phyloP scores from a whole-genome alignment of 2,113 vertebrate species.

The Chaetodon trifascialis region DNA sequence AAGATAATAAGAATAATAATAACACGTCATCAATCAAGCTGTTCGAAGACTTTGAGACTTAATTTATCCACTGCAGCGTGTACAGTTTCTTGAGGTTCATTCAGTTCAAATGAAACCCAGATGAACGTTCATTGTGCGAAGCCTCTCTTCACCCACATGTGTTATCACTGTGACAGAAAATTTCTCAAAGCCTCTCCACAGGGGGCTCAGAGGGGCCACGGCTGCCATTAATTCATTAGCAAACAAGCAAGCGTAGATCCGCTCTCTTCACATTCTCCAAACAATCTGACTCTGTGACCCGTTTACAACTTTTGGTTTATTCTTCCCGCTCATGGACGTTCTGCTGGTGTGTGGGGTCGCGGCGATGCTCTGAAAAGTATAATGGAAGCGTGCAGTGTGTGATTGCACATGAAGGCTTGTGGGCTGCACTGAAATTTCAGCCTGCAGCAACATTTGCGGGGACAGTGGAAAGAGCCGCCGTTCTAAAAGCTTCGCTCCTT shows the following conservation, averaged over 20 bases:
- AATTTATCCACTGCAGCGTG: neutral
- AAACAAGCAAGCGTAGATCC: conserved; percentile 17
- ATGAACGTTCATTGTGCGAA: neutral
- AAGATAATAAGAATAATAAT: neutral
- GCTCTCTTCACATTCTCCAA: conserved; percentile 6
- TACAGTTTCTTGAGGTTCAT: conserved; percentile 2
- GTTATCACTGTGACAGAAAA: conserved; percentile 23
- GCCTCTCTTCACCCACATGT: conserved; percentile 11
- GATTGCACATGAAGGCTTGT: neutral
- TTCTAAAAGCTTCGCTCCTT: neutral
- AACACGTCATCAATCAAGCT: neutral
- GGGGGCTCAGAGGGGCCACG: neutral
- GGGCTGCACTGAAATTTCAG: conserved; percentile 9
- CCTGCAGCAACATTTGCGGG: neutral
- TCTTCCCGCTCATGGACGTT: neutral
- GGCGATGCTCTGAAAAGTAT: neutral
- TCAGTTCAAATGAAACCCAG: neutral
- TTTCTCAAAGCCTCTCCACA: conserved; percentile 22
- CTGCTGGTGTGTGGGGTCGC: neutral
- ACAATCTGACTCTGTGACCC: neutral
- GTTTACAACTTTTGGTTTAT: neutral
- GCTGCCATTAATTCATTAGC: conserved; percentile 15
- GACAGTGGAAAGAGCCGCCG: neutral
- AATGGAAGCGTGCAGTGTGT: neutral
- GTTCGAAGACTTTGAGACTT: neutral